Percentiles rank a stretch among this genome's conserved stretches.
These are phyloP conservation scores for Neosilurus mollespiculum DNA, from an alignment of 2,797 vertebrate species.

Conservation along the genomic window DNA sequence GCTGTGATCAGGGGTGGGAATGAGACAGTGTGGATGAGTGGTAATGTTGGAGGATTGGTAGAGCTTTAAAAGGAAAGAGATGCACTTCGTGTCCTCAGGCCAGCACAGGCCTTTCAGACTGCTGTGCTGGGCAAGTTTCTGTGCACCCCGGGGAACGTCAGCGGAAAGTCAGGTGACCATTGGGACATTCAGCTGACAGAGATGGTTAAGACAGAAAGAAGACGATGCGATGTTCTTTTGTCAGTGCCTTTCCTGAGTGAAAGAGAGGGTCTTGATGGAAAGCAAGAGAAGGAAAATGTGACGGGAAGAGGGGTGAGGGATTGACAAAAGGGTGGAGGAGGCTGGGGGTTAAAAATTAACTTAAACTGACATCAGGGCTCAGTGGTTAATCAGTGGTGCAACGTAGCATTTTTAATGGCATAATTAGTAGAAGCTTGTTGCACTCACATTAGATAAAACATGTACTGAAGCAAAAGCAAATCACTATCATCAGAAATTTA, in stretches of 20 bases:
- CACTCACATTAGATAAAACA: constrained; percentile 57
- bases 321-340: constrained; percentile 47
- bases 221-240: constrained; percentile 55
- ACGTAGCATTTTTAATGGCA: constrained; percentile 32
- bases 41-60: constrained; percentile 16
- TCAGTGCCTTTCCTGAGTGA: constrained; percentile 59
- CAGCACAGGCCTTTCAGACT: constrained; percentile 61
- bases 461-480: constrained; percentile 62
- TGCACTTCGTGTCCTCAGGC: constrained; percentile 59
- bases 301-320: background rate
- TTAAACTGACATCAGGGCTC: constrained; percentile 28
- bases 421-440: constrained; percentile 52
- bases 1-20: constrained; percentile 26
- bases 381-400: constrained; percentile 27
- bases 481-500: constrained; percentile 69
- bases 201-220: constrained; percentile 61
- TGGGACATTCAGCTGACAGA: constrained; percentile 69
- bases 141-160: constrained; percentile 61
- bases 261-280: constrained; percentile 31
- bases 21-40: constrained; percentile 31
- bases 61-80: constrained; percentile 37
- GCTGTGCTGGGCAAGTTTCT: constrained; percentile 62
- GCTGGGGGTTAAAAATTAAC: constrained; percentile 43
- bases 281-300: constrained; percentile 37
- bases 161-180: constrained; percentile 68